Conservation (phyloP, 2,888 invertebrate genomes). For the Drosophila birchii region DNA sequence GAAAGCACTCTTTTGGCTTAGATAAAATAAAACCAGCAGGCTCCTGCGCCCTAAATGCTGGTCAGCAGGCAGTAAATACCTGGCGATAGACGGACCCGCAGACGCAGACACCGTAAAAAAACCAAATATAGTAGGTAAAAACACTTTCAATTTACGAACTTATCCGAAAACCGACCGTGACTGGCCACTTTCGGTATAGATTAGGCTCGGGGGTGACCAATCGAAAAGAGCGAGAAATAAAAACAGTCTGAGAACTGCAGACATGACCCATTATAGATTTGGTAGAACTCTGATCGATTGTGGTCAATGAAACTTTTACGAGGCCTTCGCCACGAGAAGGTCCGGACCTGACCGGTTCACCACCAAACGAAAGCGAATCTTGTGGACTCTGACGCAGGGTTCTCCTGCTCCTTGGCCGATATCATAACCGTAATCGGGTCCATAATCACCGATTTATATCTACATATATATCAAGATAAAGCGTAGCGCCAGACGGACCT, state of each 20-base stretch:
- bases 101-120: constrained; percentile 33
- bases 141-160: constrained; percentile 20
- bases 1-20: background rate
- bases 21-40: constrained; percentile 22
- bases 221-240: background rate
- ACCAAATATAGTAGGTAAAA: background rate
- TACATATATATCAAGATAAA: background rate
- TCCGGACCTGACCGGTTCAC: constrained; percentile 9
- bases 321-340: background rate
- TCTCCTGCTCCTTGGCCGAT: constrained; percentile 1
- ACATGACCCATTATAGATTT: constrained; percentile 24
- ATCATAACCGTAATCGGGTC: constrained; percentile 9
- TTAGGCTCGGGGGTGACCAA: constrained; percentile 21
- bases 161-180: constrained; percentile 31
- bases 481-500: constrained; percentile 14
- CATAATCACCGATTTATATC: constrained; percentile 12
- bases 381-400: constrained; percentile 14
- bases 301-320: constrained; percentile 31
- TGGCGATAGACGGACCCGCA: constrained; percentile 26
- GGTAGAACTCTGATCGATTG: background rate
- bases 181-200: constrained; percentile 27
- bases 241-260: constrained; percentile 13
- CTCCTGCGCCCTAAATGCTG: constrained; percentile 7
- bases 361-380: constrained; percentile 8
- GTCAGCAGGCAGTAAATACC: constrained; percentile 33